Evolutionary conservation across 2,797 vertebrate species (phyloP), one percentile per base, ranked within the genome.

Genomic region (Neosalanx taihuensis): DNA sequence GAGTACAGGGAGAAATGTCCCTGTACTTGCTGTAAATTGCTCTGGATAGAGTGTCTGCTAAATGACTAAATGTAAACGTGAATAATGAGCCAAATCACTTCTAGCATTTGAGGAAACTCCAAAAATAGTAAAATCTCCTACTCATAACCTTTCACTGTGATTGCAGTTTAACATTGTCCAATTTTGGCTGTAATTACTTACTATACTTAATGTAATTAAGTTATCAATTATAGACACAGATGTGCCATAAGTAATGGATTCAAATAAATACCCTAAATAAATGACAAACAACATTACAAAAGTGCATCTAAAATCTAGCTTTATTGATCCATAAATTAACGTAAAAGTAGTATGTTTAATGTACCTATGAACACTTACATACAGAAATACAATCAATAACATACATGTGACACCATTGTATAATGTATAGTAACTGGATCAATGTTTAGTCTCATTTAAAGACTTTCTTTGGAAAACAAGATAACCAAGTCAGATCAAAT

Each of bases 241-340:
- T 13, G 7, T 41, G 10, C 12, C 12, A 61, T 61, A 30, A 30
- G 13, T 26, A 9, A 13, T 29, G 59, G 13, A 15, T 13, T 61
- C 6, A 61, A 29, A 64, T 18, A 33, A 68, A 20, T 30, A 31
- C 31, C n/a, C 31, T 20, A 29, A 66, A 26, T 6, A 51, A 26
- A 67, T 64, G 5, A 83, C 83, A 72, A 80, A 49, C 64, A 67
- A 83, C 57, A 37, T 78, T 73, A 12, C 70, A 69, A 51, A 78
- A 64, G 7, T 73, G 76, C 6, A 57, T 84, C 78, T 83, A 81
- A 83, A 87, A 76, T 79, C 59, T 72, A 71, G 33, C 72, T 91
- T 90, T 90, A 91, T 89, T 90, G 15, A 56, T 56, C 81, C 80
- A 86, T 89, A 84, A 86, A 87, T 64, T 26, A 77, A 87, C 84